phyloP scores from a whole-genome alignment of 2,797 vertebrate species.

The Thripadectes ignobilis region DNA sequence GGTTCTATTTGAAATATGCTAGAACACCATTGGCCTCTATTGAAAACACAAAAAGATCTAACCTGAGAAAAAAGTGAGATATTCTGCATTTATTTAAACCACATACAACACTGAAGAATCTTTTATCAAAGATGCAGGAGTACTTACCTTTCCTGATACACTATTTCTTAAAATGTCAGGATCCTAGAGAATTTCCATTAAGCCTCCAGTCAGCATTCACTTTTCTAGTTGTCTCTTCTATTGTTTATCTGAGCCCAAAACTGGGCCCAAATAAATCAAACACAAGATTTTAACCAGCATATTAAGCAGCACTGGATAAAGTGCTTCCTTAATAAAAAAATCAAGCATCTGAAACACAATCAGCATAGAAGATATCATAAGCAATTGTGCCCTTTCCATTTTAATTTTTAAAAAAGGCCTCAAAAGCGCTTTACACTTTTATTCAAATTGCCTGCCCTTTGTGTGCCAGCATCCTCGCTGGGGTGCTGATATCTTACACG shows the following conservation, averaged over 20 bases:
- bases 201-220: neutral
- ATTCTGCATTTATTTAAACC: neutral
- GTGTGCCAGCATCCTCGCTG: neutral
- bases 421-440: conserved; percentile 24
- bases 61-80: neutral
- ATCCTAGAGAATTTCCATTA: conserved; percentile 17
- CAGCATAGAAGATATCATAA: neutral
- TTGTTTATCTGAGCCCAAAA: neutral
- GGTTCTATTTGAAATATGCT: neutral
- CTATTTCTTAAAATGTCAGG: neutral
- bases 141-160: neutral
- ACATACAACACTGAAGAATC: neutral
- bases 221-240: neutral
- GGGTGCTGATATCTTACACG: conserved; percentile 37
- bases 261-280: neutral
- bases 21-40: neutral
- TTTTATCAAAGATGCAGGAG: neutral
- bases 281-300: neutral
- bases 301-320: neutral
- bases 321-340: neutral
- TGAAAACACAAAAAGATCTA: conserved; percentile 12
- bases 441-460: conserved; percentile 38
- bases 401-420: conserved; percentile 38
- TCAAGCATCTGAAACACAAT: neutral
- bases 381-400: neutral